phyloP scores from a whole-genome alignment of 2,113 vertebrate species.

The Gorsachius goisagi region DNA sequence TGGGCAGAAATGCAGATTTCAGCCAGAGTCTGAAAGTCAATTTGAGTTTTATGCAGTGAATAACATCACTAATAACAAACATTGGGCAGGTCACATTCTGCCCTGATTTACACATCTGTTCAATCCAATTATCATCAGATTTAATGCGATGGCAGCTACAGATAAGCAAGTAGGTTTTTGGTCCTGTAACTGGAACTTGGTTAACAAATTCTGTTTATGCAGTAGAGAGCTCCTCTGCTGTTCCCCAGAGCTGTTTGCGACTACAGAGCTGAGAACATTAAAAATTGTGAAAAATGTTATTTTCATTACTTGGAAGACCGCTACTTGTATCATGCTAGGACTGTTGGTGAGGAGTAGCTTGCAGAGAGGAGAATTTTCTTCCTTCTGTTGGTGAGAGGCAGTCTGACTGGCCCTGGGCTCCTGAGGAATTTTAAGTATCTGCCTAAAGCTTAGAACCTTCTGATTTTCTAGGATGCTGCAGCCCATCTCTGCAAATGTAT shows the following conservation, averaged over 20 bases:
- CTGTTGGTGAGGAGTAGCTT: neutral
- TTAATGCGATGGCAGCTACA: neutral
- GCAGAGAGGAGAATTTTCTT: neutral
- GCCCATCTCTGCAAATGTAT: neutral
- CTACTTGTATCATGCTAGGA: neutral
- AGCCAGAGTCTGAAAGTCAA: neutral
- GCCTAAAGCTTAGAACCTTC: neutral
- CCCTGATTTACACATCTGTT: neutral
- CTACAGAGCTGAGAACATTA: neutral
- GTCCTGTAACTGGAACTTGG: neutral
- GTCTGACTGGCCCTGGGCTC: neutral
- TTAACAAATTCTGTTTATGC: neutral
- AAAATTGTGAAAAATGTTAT: neutral
- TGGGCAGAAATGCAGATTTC: neutral
- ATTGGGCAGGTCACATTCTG: neutral
- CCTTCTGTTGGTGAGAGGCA: neutral
- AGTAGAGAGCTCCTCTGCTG: neutral
- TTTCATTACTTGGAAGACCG: neutral
- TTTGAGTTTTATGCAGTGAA: neutral
- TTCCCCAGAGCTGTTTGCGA: neutral
- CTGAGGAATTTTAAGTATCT: neutral
- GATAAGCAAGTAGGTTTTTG: neutral
- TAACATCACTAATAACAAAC: neutral
- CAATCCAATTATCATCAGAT: neutral
- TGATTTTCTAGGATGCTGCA: neutral